phyloP scores from a whole-genome alignment of 2,797 vertebrate species.

The Tapirus indicus region DNA sequence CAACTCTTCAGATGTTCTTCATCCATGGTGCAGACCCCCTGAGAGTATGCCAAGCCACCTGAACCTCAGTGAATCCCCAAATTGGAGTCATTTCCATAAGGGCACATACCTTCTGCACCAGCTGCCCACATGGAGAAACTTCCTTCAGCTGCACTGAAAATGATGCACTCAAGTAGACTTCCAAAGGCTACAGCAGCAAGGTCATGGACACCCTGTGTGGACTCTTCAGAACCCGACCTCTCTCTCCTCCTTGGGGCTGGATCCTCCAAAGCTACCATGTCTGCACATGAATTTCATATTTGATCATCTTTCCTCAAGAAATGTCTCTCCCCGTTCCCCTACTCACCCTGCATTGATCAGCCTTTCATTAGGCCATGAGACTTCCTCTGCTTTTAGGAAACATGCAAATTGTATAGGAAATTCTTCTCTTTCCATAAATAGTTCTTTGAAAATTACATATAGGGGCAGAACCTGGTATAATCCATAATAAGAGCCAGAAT shows the following conservation, averaged over 20 bases:
- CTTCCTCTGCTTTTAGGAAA: conserved; percentile 6
- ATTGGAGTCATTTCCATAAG: background rate
- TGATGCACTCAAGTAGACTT: background rate
- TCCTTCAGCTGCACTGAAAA: background rate
- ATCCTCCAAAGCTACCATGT: background rate
- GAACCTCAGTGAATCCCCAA: no score
- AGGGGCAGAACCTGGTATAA: background rate
- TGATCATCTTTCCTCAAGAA: background rate
- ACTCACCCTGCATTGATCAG: background rate
- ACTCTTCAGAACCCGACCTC: background rate
- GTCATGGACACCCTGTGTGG: background rate
- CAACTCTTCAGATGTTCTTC: background rate
- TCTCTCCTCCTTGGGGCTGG: background rate
- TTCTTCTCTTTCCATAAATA: background rate
- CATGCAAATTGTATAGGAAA: background rate
- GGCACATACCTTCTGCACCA: background rate
- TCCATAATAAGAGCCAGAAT: background rate
- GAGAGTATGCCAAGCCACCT: background rate
- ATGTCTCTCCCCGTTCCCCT: background rate
- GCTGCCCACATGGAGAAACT: background rate
- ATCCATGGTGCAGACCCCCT: background rate
- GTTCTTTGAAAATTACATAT: conserved; percentile 7
- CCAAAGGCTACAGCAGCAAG: background rate
- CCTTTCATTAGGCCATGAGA: background rate
- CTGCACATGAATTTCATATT: background rate